phyloP scores from a whole-genome alignment of 2,797 vertebrate species.

The Coreius guichenoti region DNA sequence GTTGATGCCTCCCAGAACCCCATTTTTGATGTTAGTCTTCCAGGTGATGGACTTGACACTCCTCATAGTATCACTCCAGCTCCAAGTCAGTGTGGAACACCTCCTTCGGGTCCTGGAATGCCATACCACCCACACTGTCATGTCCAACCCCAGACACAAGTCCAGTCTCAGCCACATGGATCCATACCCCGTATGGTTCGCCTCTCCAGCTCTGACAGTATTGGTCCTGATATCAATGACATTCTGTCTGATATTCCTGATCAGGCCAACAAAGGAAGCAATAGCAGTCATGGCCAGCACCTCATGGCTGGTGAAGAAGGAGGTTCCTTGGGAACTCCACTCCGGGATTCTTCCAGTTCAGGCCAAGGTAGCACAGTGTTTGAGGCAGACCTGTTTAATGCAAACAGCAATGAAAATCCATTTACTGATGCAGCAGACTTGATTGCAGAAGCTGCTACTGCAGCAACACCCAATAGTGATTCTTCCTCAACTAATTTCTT shows the following conservation, averaged over 20 bases:
- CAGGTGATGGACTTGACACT: conserved; percentile 92
- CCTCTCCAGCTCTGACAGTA: conserved; percentile 96
- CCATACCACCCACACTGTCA: conserved; percentile 79
- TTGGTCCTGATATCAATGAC: conserved; percentile 94
- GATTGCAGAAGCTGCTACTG: conserved; percentile 89
- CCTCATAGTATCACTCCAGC: conserved; percentile 97
- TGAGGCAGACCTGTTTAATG: conserved; percentile 93
- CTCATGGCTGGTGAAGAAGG: conserved; percentile 79
- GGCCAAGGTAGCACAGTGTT: conserved; percentile 95
- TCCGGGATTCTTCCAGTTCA: conserved; percentile 95
- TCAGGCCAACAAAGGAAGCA: conserved; percentile 88
- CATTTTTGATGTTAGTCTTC: conserved; percentile 95
- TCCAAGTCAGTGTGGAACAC: conserved; percentile 96
- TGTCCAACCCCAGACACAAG: conserved; percentile 77
- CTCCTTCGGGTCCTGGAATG: conserved; percentile 87
- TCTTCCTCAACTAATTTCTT: conserved; percentile 96
- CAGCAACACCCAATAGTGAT: conserved; percentile 92
- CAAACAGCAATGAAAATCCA: conserved; percentile 92
- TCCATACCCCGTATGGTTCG: conserved; percentile 85
- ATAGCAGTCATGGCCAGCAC: conserved; percentile 75
- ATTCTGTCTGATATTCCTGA: conserved; percentile 97
- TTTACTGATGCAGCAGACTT: conserved; percentile 95
- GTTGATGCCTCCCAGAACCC: conserved; percentile 94
- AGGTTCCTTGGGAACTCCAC: conserved; percentile 88
- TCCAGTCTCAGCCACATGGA: conserved; percentile 76